phyloP scores from a whole-genome alignment of 2,797 vertebrate species.

The Orientallactaga sibirica region DNA sequence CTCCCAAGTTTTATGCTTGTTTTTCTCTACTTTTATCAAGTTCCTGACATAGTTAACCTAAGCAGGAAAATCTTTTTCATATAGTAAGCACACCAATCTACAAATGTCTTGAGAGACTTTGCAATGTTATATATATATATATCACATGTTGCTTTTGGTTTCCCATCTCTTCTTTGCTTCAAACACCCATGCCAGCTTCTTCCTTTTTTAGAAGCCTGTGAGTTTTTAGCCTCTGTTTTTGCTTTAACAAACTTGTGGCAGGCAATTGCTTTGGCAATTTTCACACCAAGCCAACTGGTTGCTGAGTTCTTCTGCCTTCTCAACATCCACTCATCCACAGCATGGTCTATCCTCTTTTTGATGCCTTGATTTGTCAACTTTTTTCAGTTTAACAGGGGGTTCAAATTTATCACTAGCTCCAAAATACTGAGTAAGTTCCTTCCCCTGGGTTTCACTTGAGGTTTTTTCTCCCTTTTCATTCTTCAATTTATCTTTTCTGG shows the following conservation, averaged over 20 bases:
- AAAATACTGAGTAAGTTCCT: no score
- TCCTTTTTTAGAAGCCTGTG: conserved; percentile 93
- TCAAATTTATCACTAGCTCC: no score
- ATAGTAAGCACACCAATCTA: neutral
- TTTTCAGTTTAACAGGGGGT: no score
- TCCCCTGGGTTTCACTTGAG: no score
- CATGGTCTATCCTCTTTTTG: no score
- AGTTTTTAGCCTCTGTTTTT: conserved; percentile 94
- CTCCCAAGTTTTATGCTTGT: conserved; percentile 48
- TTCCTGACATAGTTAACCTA: conserved; percentile 31
- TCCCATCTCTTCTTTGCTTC: conserved; percentile 99
- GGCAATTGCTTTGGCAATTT: conserved; percentile 95
- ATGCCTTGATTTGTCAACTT: no score
- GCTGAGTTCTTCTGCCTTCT: no score
- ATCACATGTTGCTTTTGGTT: conserved; percentile 99
- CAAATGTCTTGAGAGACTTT: conserved; percentile 3
- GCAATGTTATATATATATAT: conserved; percentile 95
- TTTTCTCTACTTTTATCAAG: conserved; percentile 33
- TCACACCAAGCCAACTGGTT: conserved; percentile 92
- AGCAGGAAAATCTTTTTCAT: conserved; percentile 6
- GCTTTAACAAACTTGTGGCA: conserved; percentile 95
- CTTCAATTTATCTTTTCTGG: no score
- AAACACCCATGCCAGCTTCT: conserved; percentile 97
- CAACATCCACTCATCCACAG: no score
- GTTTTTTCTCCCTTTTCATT: no score